phyloP scores from a whole-genome alignment of 2,888 invertebrate genomes.

The Hypolimnas misippus region DNA sequence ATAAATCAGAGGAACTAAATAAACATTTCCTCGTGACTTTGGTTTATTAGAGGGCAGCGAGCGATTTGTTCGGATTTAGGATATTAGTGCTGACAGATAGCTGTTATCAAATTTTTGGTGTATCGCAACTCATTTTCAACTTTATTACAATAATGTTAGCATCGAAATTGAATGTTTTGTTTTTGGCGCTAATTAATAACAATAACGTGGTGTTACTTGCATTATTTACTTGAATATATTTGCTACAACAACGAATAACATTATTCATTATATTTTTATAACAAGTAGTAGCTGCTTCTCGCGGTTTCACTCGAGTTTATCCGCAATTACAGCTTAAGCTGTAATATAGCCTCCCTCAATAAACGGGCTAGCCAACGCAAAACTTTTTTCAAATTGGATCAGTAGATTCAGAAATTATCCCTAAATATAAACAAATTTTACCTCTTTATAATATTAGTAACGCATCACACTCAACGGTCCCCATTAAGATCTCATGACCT shows the following conservation, averaged over 20 bases:
- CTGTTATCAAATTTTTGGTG: constrained; percentile 37
- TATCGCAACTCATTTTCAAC: constrained; percentile 31
- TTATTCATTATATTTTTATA: no score
- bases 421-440: no score
- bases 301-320: no score
- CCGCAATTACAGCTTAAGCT: no score
- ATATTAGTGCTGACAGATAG: constrained; percentile 43
- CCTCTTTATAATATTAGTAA: no score
- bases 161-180: constrained; percentile 6
- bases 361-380: no score
- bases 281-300: no score
- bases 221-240: neutral
- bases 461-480: no score
- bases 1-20: constrained; percentile 41
- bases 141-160: constrained; percentile 16
- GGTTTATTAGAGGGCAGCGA: constrained; percentile 60
- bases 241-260: neutral
- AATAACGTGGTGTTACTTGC: neutral
- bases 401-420: no score
- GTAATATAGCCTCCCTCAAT: no score
- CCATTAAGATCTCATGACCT: no score
- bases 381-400: no score
- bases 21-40: constrained; percentile 50
- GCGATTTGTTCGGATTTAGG: constrained; percentile 57
- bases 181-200: constrained; percentile 20